A percentile compares a stretch with the other conserved stretches of the same genome.
These are phyloP conservation scores for Gulo gulo DNA, from an alignment of 2,113 vertebrate species.

Conservation along the genomic window DNA sequence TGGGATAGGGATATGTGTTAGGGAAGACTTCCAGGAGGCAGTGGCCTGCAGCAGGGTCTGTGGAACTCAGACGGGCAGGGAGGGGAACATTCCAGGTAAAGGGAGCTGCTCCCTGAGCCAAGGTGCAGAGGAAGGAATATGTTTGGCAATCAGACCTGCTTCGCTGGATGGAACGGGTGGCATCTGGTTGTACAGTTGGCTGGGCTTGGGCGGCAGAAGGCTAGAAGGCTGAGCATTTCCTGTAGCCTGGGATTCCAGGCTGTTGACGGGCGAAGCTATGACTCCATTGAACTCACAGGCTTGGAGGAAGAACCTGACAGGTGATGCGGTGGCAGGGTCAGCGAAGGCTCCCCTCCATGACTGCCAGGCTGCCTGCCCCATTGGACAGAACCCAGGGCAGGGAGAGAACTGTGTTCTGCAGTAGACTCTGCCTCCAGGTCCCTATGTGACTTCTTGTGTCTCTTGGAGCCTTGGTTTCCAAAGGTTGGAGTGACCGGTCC, in stretches of 20 bases:
- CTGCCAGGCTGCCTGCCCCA: background rate
- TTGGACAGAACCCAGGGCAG: background rate
- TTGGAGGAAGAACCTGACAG: background rate
- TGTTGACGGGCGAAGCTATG: background rate
- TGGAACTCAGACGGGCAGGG: background rate
- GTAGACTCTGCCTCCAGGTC: background rate
- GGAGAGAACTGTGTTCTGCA: background rate
- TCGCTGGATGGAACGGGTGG: background rate
- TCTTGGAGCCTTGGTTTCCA: background rate
- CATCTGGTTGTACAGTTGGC: background rate
- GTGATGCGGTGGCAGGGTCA: background rate
- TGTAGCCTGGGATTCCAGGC: background rate
- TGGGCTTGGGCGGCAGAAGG: background rate
- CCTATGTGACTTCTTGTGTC: background rate
- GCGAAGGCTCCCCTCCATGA: background rate
- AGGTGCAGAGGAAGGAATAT: background rate
- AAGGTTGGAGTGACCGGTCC: background rate
- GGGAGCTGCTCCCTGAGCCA: background rate
- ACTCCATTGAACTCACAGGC: background rate
- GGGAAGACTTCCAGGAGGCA: background rate
- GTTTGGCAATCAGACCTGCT: background rate
- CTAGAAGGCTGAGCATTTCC: background rate
- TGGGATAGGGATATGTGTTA: accelerated
- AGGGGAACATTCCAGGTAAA: background rate
- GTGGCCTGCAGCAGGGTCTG: too few species aligned